A percentile compares a stretch with the other conserved stretches of the same genome.
Evolutionary conservation across 1,140 invertebrate genomes (phyloP).

Genomic region (Trichogramma pretiosum): DNA sequence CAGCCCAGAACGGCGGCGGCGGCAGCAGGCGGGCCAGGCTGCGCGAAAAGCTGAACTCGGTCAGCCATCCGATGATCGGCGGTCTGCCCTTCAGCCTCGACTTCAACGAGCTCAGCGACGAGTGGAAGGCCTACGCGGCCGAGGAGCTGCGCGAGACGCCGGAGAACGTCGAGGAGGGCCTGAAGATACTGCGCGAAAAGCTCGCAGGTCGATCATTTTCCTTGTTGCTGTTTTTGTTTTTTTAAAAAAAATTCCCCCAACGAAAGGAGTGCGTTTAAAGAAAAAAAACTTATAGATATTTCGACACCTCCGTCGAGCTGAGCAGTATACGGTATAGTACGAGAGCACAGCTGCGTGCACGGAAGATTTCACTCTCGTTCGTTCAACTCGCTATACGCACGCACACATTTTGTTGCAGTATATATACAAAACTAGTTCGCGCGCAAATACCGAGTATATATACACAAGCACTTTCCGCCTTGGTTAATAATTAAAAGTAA

Average conservation of each 20-base stretch:
- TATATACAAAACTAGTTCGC: too few relatives aligned
- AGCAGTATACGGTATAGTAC: too few relatives aligned
- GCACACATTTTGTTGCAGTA: too few relatives aligned
- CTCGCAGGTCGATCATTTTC: slow-evolving; percentile 33
- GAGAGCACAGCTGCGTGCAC: too few relatives aligned
- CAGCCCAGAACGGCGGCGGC: neutral
- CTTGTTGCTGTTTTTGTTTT: neutral
- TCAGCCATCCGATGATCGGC: slow-evolving; percentile 23
- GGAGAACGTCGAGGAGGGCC: slow-evolving; percentile 30
- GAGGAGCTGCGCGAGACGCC: slow-evolving; percentile 43
- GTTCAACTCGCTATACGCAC: too few relatives aligned
- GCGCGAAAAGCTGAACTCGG: neutral
- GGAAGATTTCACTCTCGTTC: too few relatives aligned
- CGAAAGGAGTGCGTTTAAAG: neutral
- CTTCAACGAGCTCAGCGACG: slow-evolving; percentile 18
- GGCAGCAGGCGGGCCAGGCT: too few relatives aligned
- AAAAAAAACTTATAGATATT: too few relatives aligned
- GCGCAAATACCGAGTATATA: too few relatives aligned
- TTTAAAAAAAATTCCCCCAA: neutral
- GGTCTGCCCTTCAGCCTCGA: slow-evolving; percentile 23
- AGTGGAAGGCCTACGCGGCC: slow-evolving; percentile 26
- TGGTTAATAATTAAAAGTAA: too few relatives aligned
- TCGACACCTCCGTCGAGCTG: too few relatives aligned
- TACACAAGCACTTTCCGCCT: too few relatives aligned
- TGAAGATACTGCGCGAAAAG: slow-evolving; percentile 32